These are phyloP conservation scores for Coptodon bakossiorum DNA, from an alignment of 2,113 vertebrate species.

Conservation along the genomic window DNA sequence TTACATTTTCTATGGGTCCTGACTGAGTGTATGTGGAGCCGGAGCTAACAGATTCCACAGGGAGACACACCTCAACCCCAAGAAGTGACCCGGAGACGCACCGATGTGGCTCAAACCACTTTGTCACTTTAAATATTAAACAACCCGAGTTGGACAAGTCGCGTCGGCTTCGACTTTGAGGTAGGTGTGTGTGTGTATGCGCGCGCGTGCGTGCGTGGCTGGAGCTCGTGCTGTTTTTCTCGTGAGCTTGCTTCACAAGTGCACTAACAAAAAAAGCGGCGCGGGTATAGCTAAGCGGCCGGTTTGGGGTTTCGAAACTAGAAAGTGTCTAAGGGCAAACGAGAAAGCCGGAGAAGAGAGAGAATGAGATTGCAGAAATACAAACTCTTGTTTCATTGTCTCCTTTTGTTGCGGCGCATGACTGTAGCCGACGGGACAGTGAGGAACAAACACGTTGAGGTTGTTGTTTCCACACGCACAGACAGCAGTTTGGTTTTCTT, in stretches of 20 bases:
- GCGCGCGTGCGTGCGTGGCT: not conserved
- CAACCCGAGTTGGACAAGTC: conserved; percentile 52
- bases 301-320: not conserved
- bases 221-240: conserved; percentile 8
- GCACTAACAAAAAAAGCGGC: conserved; percentile 59
- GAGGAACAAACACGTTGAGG: conserved; percentile 15
- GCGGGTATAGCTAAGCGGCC: not conserved
- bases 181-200: conserved; percentile 41
- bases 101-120: conserved; percentile 39
- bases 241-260: conserved; percentile 12
- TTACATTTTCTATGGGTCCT: conserved; percentile 71
- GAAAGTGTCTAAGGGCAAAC: not conserved
- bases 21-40: conserved; percentile 18
- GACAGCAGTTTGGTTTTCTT: not conserved
- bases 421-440: conserved; percentile 53
- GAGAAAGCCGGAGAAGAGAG: not conserved
- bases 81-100: conserved; percentile 42
- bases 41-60: conserved; percentile 49
- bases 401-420: conserved; percentile 58
- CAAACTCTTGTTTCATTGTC: conserved; percentile 65
- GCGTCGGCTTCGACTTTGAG: conserved; percentile 55
- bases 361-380: conserved; percentile 27
- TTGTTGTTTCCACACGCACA: conserved; percentile 2
- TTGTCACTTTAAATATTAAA: conserved; percentile 41
- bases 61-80: conserved; percentile 59